Evolutionary conservation across 2,797 vertebrate genomes (phyloP).

Genomic region (Amblyopsis hoosieri): DNA sequence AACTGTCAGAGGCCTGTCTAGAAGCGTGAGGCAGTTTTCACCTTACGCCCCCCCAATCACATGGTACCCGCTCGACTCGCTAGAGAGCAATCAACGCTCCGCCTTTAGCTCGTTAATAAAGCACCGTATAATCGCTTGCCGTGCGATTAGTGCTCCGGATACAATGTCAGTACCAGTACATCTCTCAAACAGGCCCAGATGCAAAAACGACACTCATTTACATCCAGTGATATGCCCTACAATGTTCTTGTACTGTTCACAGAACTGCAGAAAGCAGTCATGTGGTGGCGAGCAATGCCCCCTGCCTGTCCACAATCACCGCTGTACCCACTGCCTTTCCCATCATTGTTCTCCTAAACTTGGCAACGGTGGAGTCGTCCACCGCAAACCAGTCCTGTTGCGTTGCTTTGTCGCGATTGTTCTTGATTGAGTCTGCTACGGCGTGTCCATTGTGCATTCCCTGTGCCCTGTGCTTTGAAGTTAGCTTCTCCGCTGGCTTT

Average conservation of each 20-base stretch:
- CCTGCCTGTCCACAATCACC: background rate
- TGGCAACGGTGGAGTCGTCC: too few relatives aligned
- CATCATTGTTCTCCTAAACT: constrained; percentile 3
- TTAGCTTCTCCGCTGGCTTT: constrained; percentile 18
- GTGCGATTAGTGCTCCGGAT: background rate
- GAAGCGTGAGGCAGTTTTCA: too few relatives aligned
- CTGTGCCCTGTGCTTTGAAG: constrained; percentile 31
- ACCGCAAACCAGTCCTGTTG: background rate
- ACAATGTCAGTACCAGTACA: background rate
- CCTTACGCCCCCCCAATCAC: too few relatives aligned
- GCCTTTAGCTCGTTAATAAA: constrained; percentile 1
- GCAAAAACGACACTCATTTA: background rate
- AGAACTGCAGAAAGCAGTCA: background rate
- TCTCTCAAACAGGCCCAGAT: too few relatives aligned
- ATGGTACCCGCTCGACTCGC: too few relatives aligned
- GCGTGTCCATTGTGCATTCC: constrained; percentile 26
- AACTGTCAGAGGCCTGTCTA: background rate
- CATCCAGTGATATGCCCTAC: background rate
- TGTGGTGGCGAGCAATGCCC: background rate
- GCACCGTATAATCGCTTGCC: background rate
- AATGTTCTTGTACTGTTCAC: background rate
- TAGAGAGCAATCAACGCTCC: background rate
- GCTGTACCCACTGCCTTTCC: constrained; percentile 1
- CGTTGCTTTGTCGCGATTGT: constrained; percentile 7
- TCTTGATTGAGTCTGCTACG: constrained; percentile 2